Base-by-base conservation (phyloP, 2,113 vertebrate species). In the Misgurnus anguillicaudatus region DNA sequence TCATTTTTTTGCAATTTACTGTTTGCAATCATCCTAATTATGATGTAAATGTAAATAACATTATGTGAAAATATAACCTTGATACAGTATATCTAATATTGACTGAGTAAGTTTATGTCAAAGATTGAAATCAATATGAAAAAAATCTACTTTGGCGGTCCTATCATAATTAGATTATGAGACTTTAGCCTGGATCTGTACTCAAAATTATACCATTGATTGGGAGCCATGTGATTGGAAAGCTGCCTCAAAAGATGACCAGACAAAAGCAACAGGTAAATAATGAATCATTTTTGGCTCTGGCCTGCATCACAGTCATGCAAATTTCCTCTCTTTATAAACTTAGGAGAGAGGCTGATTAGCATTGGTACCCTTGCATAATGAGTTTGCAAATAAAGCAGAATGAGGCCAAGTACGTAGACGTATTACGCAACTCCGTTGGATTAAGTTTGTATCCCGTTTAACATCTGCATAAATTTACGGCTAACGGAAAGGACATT, bases 231-330 rank as follows among this genome's bases (percentile, higher is more conserved):
- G 55, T 71, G 51, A 41, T 70, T 69, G 57, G 48, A 80, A 71
- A 64, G 70, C 61, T 48, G 69, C 74, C 79, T 83, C 48, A 66
- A 65, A 83, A 77, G 53, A 68, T 85, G 77, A 85, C 11, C 21
- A 77, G 78, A 83, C 71, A 80, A 83, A 79, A 66, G 58, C 77
- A 57, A 5, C 64, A 73, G 36, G 82, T 87, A 62, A 72, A 80
- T 84, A 80, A 87, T 87, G 61, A 80, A 77, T 75, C 48, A 48
- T 60, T 79, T n/a, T 83, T 83, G 83, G 82, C 80, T 61, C 36
- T 39, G 68, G 19, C 36, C 68, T 82, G 73, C 80, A 78, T 82
- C 75, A 68, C 42, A 47, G 76, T 60, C 69, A 13, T 48, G 19
- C 17, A 84, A 51, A 74, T 81, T 57, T 81, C 73, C 51, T 62